phyloP scores from a whole-genome alignment of 2,113 vertebrate genomes.

The Silurus meridionalis region DNA sequence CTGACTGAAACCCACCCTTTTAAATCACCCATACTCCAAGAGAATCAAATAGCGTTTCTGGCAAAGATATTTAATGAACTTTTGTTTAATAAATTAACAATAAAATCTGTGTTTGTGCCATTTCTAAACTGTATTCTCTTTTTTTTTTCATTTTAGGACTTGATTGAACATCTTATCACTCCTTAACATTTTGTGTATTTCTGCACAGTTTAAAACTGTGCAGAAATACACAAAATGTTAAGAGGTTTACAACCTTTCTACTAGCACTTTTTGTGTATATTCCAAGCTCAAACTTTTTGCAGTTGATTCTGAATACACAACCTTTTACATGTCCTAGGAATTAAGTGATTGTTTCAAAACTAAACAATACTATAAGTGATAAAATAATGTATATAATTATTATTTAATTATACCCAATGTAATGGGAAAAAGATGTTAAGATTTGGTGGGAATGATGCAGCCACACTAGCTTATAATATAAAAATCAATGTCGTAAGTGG shows the following conservation, averaged over 20 bases:
- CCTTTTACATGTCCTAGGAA: neutral
- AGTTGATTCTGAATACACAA: neutral
- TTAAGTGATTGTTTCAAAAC: neutral
- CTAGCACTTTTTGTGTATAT: neutral
- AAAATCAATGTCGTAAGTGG: neutral
- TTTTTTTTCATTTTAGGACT: neutral
- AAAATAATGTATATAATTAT: too few relatives aligned
- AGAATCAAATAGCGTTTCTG: neutral
- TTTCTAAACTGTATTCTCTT: neutral
- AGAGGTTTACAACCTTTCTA: neutral
- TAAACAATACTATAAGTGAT: too few relatives aligned
- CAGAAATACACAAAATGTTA: neutral
- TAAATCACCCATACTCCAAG: neutral
- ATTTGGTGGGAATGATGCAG: neutral
- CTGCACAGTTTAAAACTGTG: neutral
- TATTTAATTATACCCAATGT: too few relatives aligned
- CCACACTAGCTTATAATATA: neutral
- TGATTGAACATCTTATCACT: neutral
- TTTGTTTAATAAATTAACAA: neutral
- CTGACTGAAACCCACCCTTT: neutral
- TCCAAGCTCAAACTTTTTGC: neutral
- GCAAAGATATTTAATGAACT: neutral
- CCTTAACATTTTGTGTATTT: neutral
- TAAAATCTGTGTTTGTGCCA: too few relatives aligned
- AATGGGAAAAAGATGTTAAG: neutral